Evolutionary conservation across 2,888 invertebrate species (phyloP), one percentile per base, ranked within the genome.

Genomic region (Ceramica pisi): DNA sequence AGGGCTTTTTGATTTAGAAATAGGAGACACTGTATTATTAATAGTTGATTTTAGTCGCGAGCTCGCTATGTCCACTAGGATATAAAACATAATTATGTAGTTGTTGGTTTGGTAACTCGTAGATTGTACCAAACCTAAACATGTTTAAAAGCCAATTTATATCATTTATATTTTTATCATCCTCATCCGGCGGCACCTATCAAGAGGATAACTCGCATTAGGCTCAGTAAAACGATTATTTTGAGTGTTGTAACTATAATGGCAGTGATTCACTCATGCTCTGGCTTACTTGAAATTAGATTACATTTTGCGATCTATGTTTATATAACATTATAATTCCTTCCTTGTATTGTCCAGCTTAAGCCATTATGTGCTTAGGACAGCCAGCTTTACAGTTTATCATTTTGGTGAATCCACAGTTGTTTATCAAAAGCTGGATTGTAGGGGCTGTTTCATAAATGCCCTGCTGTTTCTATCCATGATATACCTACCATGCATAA

Each of bases 111-210:
- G 31, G 41, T 71, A 61, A 71, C 44, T 48, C 41, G 46, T 56
- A 81, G 66, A 84, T 69, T 82, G 66, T 67, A 62, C 65, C 60
- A 70, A 82, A 81, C 6, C 46, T 64, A 71, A 66, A 59, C 66
- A 66, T 78, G 60, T 23, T 38, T 9, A 62, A 38, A 70, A 74
- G 50, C 60, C 55, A 55, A 41, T 41, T 46, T 62, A 31, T 21
- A 77, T 48, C 1, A 50, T 21, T 26, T 75, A 5, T n/a, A 66
- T n/a, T 75, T 75, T 56, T 56, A 56, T 21, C 7, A 46, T 51
- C 23, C 44, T 57, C 56, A 76, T 67, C 44, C 50, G 21, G 12
- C 50, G 21, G 12, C 56, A 26, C 23, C 10, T 55, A 19, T 50
- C 8, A 67, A 68, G 35, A 44, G 21, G 35, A 76, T 75, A 14